These are phyloP conservation scores for Drosophila navojoa DNA, from an alignment of 1,140 invertebrate species.

Conservation along the genomic window DNA sequence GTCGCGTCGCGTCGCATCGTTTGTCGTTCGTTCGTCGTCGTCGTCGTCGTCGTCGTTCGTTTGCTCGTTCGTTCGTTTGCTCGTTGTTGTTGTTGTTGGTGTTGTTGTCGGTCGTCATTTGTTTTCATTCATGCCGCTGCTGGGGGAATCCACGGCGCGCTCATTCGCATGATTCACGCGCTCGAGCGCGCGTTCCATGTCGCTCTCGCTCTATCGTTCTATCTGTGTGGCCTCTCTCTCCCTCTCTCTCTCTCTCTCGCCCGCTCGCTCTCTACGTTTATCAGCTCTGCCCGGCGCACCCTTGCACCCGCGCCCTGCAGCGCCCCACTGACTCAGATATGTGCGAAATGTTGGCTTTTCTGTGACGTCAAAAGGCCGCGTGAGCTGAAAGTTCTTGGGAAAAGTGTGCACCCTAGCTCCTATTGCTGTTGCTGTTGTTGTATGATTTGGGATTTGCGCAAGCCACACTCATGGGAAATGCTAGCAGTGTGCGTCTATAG, in stretches of 20 bases:
- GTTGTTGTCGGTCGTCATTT: conserved; percentile 39
- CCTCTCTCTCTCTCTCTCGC: background rate
- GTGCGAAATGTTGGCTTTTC: conserved; percentile 31
- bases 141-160: conserved; percentile 52
- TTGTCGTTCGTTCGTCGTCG: background rate
- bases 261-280: too few species aligned
- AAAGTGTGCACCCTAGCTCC: conserved; percentile 1
- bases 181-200: conserved; percentile 21
- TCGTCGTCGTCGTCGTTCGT: conserved; percentile 16
- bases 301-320: background rate
- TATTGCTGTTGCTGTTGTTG: background rate
- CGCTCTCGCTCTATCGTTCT: conserved; percentile 9
- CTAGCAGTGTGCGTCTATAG: background rate
- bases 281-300: background rate
- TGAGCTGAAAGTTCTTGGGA: conserved; percentile 20
- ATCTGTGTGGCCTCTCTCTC: background rate
- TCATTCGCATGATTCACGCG: conserved; percentile 48
- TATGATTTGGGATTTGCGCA: conserved; percentile 17
- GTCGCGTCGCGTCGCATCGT: background rate
- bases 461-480: background rate
- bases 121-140: conserved; percentile 66
- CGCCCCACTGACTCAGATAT: conserved; percentile 29
- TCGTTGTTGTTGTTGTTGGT: conserved; percentile 18
- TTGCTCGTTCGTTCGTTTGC: conserved; percentile 7
- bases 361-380: conserved; percentile 62